phyloP scores from a whole-genome alignment of 2,797 vertebrate species.

The Anas flavirostris region DNA sequence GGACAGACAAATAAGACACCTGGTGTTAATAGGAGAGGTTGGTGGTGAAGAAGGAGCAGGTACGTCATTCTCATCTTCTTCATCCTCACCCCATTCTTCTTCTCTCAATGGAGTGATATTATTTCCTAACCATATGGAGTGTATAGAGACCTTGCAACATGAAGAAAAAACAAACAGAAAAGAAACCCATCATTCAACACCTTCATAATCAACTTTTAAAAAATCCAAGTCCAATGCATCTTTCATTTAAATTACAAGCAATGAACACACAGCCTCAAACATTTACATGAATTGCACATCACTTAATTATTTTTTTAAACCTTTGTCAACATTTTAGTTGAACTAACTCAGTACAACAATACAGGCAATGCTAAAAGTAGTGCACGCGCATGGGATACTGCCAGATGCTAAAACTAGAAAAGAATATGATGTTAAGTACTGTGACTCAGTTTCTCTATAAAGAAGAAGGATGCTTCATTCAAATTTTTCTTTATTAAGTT shows the following conservation, averaged over 20 bases:
- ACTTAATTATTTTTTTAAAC: background rate
- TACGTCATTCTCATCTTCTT: slow-evolving; percentile 92
- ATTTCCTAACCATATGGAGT: slow-evolving; percentile 97
- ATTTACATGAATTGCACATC: background rate
- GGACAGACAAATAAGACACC: slow-evolving; percentile 74
- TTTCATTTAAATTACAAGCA: background rate
- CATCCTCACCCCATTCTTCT: slow-evolving; percentile 97
- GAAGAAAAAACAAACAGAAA: background rate
- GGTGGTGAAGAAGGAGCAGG: slow-evolving; percentile 88
- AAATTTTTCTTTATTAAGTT: background rate
- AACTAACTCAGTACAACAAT: background rate
- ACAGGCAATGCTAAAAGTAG: background rate
- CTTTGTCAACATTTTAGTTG: background rate
- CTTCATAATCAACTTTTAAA: background rate
- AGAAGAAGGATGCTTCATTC: background rate
- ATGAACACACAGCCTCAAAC: background rate
- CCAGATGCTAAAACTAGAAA: background rate
- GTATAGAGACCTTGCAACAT: slow-evolving; percentile 91
- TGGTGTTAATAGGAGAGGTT: slow-evolving; percentile 92
- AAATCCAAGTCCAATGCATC: background rate
- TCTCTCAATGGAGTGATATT: slow-evolving; percentile 94
- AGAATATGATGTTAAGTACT: background rate
- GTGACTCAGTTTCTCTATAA: background rate
- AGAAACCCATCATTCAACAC: background rate
- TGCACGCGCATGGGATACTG: too few species aligned